phyloP scores from a whole-genome alignment of 2,888 invertebrate genomes.

The Linnaemya tessellans region DNA sequence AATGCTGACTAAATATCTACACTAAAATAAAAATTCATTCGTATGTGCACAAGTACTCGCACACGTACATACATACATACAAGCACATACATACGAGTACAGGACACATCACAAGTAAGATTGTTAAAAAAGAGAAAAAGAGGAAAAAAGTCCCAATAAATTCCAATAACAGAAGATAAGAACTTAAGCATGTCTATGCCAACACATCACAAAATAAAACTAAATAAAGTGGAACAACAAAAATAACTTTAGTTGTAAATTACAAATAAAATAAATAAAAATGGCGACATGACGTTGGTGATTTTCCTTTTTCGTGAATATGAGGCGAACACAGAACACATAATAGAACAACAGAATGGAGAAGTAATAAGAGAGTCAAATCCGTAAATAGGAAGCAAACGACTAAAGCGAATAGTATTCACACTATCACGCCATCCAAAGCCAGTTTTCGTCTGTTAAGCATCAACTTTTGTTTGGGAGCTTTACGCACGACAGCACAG shows the following conservation, averaged over 20 bases:
- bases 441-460: neutral
- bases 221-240: conserved; percentile 3
- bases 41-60: neutral
- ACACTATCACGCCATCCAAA: no score
- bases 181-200: conserved; percentile 62
- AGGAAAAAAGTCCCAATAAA: conserved; percentile 36
- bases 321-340: conserved; percentile 16
- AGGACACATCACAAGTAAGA: neutral
- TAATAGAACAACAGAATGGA: conserved; percentile 1
- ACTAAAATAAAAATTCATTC: neutral
- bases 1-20: neutral
- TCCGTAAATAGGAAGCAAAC: neutral
- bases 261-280: conserved; percentile 59
- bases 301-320: conserved; percentile 27
- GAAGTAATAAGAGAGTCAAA: conserved; percentile 11
- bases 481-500: neutral
- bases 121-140: neutral
- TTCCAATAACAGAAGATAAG: conserved; percentile 60
- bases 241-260: conserved; percentile 42
- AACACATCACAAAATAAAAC: conserved; percentile 47
- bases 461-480: neutral
- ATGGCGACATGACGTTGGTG: conserved; percentile 63
- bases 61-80: neutral
- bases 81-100: neutral
- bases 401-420: neutral